Base-by-base conservation (phyloP, 2,113 vertebrate species). In the Lepus europaeus region DNA sequence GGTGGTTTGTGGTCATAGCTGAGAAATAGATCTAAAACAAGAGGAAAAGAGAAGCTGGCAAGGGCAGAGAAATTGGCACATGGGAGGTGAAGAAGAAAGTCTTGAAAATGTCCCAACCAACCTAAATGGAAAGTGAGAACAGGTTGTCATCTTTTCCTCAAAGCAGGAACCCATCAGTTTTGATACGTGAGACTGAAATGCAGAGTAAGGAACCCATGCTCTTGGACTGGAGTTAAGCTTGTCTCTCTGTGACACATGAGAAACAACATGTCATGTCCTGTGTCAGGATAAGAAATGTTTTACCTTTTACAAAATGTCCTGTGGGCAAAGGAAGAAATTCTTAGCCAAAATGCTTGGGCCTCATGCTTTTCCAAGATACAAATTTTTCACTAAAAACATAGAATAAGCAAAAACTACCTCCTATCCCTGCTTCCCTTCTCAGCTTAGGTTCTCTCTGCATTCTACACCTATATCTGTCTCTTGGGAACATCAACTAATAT, bases 321-420 rank as follows among this genome's bases (percentile, higher is more conserved):
- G 69, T 10, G 17, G 56, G 51, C 68, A 61, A 90, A 92, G 36
- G 93, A 93, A 85, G 6, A 63, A 20, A 91, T 81, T 93, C 95
- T 82, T 73, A 22, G 2, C 77, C 87, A 83, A 95, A 76, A 6
- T 1, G 10, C 36, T 16, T n/a, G 6, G 13, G 33, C 56, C 82
- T 10, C 33, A 45, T 25, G 20, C 0, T 12, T 95, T 93, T 78
- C 29, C 29, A 61, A 87, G 53, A 53, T 25, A 45, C 20, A 59
- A 78, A 77, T 89, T 73, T 78, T 31, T 93, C 69, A 78, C 49
- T 91, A 16, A 29, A 73, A 81, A 33, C 33, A 69, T 17, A 89
- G 53, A n/a, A 13, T 83, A 29, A 92, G 25, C 76, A 68, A 81
- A 86, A 77, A 16, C 39, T 23, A 12, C 2, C 61, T 49, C 2